Evolutionary conservation across 2,113 vertebrate genomes (phyloP).

Genomic region (Lutjanus erythropterus): DNA sequence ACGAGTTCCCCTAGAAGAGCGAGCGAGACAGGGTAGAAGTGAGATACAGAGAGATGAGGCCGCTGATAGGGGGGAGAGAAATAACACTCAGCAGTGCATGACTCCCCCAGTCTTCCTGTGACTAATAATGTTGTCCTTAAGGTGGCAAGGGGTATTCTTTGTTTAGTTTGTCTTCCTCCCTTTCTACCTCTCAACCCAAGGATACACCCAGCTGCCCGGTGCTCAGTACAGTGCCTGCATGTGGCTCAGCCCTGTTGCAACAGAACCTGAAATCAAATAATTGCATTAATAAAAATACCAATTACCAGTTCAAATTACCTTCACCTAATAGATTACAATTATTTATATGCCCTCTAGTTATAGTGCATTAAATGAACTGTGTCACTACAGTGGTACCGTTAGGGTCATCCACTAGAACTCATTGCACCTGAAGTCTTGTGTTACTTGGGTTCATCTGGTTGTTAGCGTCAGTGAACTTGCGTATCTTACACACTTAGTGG

Average conservation of each 20-base stretch:
- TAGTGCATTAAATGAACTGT: background rate
- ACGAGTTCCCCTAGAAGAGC: slow-evolving; percentile 55
- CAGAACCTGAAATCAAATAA: background rate
- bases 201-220: background rate
- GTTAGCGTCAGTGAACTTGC: no score
- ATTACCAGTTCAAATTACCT: background rate
- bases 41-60: slow-evolving; percentile 69
- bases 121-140: slow-evolving; percentile 79
- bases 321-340: background rate
- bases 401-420: background rate
- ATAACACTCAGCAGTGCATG: slow-evolving; percentile 58
- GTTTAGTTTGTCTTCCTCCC: slow-evolving; percentile 41
- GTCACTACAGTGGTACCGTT: background rate
- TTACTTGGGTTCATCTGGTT: background rate
- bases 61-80: slow-evolving; percentile 59
- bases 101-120: slow-evolving; percentile 58
- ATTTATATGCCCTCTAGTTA: background rate
- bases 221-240: background rate
- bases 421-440: background rate
- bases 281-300: background rate
- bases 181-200: slow-evolving; percentile 21
- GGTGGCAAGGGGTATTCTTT: slow-evolving; percentile 56
- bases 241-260: background rate
- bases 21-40: slow-evolving; percentile 46
- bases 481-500: no score